Evolutionary conservation across 1,140 invertebrate species (phyloP).

Genomic region (Leptinotarsa undecemlineata): DNA sequence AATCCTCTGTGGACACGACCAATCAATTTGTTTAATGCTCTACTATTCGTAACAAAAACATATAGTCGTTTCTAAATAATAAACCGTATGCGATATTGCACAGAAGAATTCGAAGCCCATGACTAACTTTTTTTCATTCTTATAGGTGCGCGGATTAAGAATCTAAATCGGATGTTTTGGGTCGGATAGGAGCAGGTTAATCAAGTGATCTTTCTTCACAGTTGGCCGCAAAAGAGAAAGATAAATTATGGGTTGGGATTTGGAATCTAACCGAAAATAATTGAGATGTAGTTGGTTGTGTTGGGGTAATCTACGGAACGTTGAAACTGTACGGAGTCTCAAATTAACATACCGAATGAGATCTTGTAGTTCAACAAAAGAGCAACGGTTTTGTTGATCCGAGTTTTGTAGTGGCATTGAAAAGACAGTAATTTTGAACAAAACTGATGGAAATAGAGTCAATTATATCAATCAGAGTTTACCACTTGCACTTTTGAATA

Average conservation of each 20-base stretch:
- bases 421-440: too few species aligned
- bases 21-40: constrained; percentile 24
- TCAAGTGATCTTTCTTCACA: constrained; percentile 25
- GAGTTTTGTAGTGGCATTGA: too few species aligned
- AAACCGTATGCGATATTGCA: constrained; percentile 14
- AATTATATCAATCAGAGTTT: too few species aligned
- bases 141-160: neutral
- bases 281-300: neutral
- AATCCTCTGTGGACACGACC: constrained; percentile 22
- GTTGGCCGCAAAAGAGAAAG: constrained; percentile 23
- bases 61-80: neutral
- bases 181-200: constrained; percentile 19
- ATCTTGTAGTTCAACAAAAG: too few species aligned
- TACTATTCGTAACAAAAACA: constrained; percentile 28
- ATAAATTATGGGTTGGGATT: constrained; percentile 28
- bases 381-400: too few species aligned
- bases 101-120: neutral
- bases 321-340: too few species aligned
- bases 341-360: too few species aligned
- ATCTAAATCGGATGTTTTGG: neutral
- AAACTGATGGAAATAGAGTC: too few species aligned
- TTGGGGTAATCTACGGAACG: neutral
- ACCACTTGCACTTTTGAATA: too few species aligned
- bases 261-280: neutral
- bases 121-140: neutral